Evolutionary conservation across 2,888 invertebrate genomes (phyloP).

Genomic region (Phanerotoma sp.): DNA sequence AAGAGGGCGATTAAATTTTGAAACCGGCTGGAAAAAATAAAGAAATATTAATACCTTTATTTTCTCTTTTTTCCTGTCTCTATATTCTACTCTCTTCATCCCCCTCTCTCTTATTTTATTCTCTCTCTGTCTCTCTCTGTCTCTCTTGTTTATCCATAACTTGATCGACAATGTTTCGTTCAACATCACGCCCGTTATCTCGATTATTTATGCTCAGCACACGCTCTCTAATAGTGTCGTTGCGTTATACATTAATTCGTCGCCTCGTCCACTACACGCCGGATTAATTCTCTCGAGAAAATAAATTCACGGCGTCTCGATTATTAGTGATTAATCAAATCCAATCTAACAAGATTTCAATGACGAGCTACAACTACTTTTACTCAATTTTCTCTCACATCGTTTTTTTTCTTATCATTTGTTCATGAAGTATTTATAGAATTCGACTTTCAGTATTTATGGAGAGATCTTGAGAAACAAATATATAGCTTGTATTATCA

Average conservation of each 20-base stretch:
- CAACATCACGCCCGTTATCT: slow-evolving; percentile 37
- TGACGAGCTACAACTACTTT: not conserved
- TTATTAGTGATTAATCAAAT: slow-evolving; percentile 4
- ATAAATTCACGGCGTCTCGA: not conserved
- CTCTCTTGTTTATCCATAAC: slow-evolving; percentile 19
- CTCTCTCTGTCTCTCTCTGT: slow-evolving; percentile 3
- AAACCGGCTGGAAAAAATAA: slow-evolving; percentile 1
- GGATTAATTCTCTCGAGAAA: slow-evolving; percentile 6
- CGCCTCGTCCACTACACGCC: slow-evolving; percentile 2
- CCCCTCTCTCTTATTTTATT: not conserved
- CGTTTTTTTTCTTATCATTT: not conserved
- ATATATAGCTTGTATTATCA: no score
- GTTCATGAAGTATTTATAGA: not conserved
- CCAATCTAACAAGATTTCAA: not conserved
- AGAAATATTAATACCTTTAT: no score
- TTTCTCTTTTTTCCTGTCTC: not conserved
- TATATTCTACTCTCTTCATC: slow-evolving; percentile 10
- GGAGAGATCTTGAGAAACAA: no score
- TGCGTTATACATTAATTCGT: slow-evolving; percentile 31
- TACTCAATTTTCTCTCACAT: not conserved
- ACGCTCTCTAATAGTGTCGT: slow-evolving; percentile 49
- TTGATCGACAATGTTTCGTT: slow-evolving; percentile 11
- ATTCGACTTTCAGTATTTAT: no score
- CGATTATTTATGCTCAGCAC: slow-evolving; percentile 43
- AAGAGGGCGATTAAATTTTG: not conserved